phyloP scores from a whole-genome alignment of 2,888 invertebrate species.

The Notodonta dromedarius region DNA sequence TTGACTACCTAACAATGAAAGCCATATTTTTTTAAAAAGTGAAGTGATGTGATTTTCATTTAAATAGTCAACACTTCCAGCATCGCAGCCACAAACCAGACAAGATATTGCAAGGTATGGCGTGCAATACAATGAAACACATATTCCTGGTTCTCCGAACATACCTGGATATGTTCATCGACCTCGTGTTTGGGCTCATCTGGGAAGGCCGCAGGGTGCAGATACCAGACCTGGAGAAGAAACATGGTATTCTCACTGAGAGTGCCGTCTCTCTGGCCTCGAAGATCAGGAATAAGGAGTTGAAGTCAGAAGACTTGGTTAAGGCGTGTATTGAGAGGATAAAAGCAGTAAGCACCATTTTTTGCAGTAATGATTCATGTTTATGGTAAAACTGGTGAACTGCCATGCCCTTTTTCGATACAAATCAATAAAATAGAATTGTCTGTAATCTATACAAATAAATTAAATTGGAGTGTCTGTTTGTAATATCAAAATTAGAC shows the following conservation, averaged over 20 bases:
- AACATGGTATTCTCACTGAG: conserved; percentile 68
- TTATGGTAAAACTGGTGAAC: no score
- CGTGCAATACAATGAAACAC: conserved; percentile 60
- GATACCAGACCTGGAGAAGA: conserved; percentile 65
- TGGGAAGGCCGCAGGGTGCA: conserved; percentile 61
- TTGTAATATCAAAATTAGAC: no score
- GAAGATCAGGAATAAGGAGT: conserved; percentile 85
- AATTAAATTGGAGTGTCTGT: no score
- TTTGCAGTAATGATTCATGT: no score
- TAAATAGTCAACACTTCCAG: conserved; percentile 48
- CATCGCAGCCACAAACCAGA: conserved; percentile 58
- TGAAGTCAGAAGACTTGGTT: conserved; percentile 89
- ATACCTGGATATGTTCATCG: conserved; percentile 65
- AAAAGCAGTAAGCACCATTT: conserved; percentile 79
- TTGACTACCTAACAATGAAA: no score
- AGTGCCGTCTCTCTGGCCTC: conserved; percentile 88
- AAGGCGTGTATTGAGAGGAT: conserved; percentile 90
- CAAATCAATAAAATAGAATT: no score
- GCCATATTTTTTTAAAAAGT: no score
- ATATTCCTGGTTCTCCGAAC: conserved; percentile 59
- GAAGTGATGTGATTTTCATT: no score
- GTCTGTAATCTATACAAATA: no score
- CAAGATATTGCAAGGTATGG: conserved; percentile 66
- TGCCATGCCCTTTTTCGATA: no score
- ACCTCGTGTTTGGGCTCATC: conserved; percentile 60